Base-by-base conservation (phyloP, 1,140 invertebrate species). In the Helicorthomorpha holstii region DNA sequence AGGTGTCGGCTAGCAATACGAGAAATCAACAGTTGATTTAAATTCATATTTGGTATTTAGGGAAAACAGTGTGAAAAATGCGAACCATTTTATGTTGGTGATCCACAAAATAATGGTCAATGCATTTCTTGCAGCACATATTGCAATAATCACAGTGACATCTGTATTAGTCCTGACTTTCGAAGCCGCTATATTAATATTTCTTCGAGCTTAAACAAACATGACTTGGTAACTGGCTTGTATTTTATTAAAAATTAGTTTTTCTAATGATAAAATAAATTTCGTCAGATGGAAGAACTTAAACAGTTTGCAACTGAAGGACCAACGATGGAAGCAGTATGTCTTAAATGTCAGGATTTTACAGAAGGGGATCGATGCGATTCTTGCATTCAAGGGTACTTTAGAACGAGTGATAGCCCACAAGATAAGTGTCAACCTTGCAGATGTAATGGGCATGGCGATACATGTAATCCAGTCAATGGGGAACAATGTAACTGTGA, bases 391-490 rank as follows among this genome's bases (percentile, higher is more conserved):
- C 68, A 71, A 1, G 90, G 91, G 1, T 84, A 80, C 66, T 95
- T 96, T 61, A 73, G 90, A 57, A 83, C 83, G 48, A 76, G 78
- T 2, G 82, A 88, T 56, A 79, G 85, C 64, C 75, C 80, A 44
- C 67, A 77, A 29, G 78, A 80, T 53, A 68, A 78, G 1, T 94
- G 90, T 64, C 72, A 79, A 48, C 78, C 79, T 49, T 92, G 89
- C 61, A 81, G 93, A 63, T 96, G 93, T 65, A 85, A 96, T 64
- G 89, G 90, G 0, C 93, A 97, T 70, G 89, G 90, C 25, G 82
- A 87, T 61, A 80, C 75, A 1, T 96, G 92, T 67, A 81, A 95
- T 70, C 78, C 81, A 3, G 77, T 88, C 7, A 88, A 85, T n/a
- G 91, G 92, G 1, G 84, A 89, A 64, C 83, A 89, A 56, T 95